A percentile compares a stretch with the other conserved stretches of the same genome.
Conservation (phyloP, 2,797 vertebrate species). For the Hoplostethus mediterraneus region DNA sequence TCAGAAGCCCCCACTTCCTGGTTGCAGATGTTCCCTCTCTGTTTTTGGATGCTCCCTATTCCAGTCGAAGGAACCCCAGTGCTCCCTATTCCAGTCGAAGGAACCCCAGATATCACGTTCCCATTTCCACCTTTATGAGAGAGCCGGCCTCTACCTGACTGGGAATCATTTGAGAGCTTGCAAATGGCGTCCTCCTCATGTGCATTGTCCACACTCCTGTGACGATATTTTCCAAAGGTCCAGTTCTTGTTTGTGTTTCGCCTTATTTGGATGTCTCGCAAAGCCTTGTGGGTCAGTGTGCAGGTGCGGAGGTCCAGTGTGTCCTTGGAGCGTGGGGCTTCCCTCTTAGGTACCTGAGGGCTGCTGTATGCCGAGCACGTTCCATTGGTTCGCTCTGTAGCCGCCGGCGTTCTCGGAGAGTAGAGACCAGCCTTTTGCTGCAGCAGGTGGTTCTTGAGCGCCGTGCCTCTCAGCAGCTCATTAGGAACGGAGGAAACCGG, state of each 20-base stretch:
- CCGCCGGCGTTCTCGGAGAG: constrained; percentile 51
- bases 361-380: constrained; percentile 86
- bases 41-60: constrained; percentile 53
- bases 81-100: constrained; percentile 37
- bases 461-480: constrained; percentile 71
- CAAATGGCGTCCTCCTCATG: constrained; percentile 22
- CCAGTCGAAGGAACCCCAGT: constrained; percentile 42
- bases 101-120: constrained; percentile 63
- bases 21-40: constrained; percentile 54
- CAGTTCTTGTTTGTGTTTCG: constrained; percentile 82
- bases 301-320: constrained; percentile 72
- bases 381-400: constrained; percentile 58
- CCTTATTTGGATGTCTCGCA: constrained; percentile 71
- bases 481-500: constrained; percentile 61
- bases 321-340: constrained; percentile 74
- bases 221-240: constrained; percentile 76
- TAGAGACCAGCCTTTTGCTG: constrained; percentile 59
- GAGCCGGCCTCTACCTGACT: constrained; percentile 39
- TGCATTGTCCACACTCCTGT: constrained; percentile 76
- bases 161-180: constrained; percentile 36
- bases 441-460: constrained; percentile 73
- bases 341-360: constrained; percentile 80
- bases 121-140: constrained; percentile 72
- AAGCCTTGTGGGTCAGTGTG: constrained; percentile 65
- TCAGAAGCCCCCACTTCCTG: constrained; percentile 38